Evolutionary conservation across 2,888 invertebrate species (phyloP), one percentile per base, ranked within the genome.

Genomic region (Drosophila vallismaia): DNA sequence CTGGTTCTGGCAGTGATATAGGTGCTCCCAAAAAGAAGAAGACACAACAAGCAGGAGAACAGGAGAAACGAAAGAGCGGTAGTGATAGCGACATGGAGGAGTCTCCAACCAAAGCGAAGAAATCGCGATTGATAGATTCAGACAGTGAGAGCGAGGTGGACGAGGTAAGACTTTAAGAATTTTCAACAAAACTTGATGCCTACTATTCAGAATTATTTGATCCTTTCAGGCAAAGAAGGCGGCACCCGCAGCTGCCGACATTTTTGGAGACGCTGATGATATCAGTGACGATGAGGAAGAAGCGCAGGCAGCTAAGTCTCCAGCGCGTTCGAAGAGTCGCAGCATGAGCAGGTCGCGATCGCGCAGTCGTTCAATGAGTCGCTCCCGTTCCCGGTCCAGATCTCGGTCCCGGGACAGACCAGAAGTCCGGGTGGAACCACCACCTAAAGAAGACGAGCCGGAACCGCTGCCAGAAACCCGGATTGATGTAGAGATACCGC

Each of bases 401-500:
- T 88, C 90, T 36, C 85, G 90, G 12, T 86, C 89, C 0, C 86
- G 89, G 40, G 40, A 42, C 40, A 14, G 91, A 85, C 85, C 83
- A 0, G 46, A 58, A 0, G 63, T 88, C 76, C 68, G 91, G 79
- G 77, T 83, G 12, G 87, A 89, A 55, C 74, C 86, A 38, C 84
- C 86, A 14, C 28, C 79, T 45, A 62, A 90, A 74, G 83, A 88
- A 66, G 94, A 95, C 72, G 96, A 96, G 87, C 94, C 94, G 0
- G 97, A 97, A 87, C 95, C 94, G 10, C 93, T 96, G 14, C 97
- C 97, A 1, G 99, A 99, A 92, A 98, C 98, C 0, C 93, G 97
- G 77, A 99, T 99, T 62, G 98, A 99, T 86, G 98, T 98, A 1
- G 97, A 98, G 92, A 98, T 99, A 91, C 99, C 99, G 1, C 96